Percentiles rank a stretch among this genome's conserved stretches.
Conservation (phyloP, 2,113 vertebrate genomes). For the Mesoclemmys tuberculata region DNA sequence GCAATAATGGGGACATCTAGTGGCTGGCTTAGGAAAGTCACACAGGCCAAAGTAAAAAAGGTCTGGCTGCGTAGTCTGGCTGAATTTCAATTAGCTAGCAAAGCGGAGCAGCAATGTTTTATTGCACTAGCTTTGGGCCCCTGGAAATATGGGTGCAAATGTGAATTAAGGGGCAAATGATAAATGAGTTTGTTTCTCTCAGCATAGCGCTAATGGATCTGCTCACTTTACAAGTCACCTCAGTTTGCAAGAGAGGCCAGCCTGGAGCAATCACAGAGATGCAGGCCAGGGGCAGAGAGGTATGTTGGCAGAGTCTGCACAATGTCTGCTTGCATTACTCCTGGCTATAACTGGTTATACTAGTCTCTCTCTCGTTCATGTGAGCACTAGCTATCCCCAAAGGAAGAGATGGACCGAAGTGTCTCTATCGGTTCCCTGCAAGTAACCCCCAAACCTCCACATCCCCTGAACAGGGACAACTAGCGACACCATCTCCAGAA, state of each 20-base stretch:
- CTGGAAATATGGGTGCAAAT: background rate
- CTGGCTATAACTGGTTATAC: background rate
- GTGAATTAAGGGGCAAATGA: background rate
- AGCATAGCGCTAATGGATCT: background rate
- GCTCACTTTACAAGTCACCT: background rate
- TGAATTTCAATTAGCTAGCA: background rate
- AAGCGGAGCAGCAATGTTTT: background rate
- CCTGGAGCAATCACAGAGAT: background rate
- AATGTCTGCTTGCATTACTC: background rate
- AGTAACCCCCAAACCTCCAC: background rate
- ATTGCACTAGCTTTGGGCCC: background rate
- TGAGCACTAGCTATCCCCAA: background rate
- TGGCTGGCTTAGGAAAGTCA: constrained; percentile 4
- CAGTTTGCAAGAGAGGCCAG: fast-evolving
- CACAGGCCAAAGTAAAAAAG: background rate
- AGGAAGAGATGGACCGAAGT: background rate
- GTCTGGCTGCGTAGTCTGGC: background rate
- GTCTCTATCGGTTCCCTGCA: background rate
- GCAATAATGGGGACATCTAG: constrained; percentile 33
- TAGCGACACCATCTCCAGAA: fast-evolving
- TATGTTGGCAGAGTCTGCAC: background rate
- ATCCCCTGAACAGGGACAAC: background rate
- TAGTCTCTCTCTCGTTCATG: background rate
- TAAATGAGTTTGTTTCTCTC: background rate
- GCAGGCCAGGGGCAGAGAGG: background rate